Evolutionary conservation across 2,797 vertebrate genomes (phyloP).

Genomic region (Hippopotamyrus pictus): DNA sequence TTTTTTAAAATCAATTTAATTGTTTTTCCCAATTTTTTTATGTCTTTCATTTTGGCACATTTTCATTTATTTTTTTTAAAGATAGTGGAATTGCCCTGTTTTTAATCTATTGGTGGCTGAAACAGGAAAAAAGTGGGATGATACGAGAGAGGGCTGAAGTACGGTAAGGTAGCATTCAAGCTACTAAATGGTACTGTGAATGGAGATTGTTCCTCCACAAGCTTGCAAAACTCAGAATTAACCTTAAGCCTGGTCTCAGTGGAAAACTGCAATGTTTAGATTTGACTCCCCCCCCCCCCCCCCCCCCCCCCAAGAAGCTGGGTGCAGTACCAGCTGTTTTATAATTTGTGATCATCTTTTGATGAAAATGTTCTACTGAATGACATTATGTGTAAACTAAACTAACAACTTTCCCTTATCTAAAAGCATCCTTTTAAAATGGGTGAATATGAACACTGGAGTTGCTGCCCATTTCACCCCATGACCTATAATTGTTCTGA

Average conservation of each 20-base stretch:
- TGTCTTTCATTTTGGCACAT: not conserved
- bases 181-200: not conserved
- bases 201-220: not conserved
- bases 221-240: not conserved
- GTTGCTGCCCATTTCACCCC: not conserved
- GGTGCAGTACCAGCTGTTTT: not conserved
- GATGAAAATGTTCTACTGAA: not conserved
- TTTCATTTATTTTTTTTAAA: not conserved
- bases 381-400: not conserved
- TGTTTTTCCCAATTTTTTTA: not conserved
- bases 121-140: not conserved
- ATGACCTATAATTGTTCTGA: not conserved
- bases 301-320: not conserved
- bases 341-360: not conserved
- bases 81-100: not conserved
- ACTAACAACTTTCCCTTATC: not conserved
- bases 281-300: not conserved
- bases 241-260: not conserved
- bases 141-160: not conserved
- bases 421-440: not conserved
- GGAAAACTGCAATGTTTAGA: not conserved
- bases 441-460: not conserved
- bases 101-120: not conserved
- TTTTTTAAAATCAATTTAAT: not conserved
- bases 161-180: not conserved